A percentile compares a stretch with the other conserved stretches of the same genome.
Evolutionary conservation across 2,113 vertebrate species (phyloP).

Genomic region (Eolophus roseicapilla): DNA sequence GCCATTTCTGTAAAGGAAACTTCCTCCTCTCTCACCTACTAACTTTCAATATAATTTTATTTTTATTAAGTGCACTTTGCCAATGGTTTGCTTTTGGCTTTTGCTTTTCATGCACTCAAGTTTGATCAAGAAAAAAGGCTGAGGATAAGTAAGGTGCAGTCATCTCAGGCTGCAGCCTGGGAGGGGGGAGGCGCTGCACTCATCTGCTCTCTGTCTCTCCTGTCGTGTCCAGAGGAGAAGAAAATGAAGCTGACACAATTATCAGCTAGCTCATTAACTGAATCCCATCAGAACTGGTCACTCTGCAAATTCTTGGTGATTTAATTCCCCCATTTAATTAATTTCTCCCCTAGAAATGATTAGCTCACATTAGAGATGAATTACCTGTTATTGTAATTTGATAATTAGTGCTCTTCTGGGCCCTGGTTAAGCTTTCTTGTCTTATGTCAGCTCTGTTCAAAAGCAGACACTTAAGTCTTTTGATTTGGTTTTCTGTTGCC

Average conservation of each 20-base stretch:
- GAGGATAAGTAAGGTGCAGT: not conserved
- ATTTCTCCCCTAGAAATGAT: not conserved
- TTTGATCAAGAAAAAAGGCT: not conserved
- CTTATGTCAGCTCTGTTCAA: not conserved
- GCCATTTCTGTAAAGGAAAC: not conserved
- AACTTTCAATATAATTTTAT: not conserved
- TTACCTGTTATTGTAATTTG: conserved; percentile 14
- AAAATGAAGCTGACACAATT: not conserved
- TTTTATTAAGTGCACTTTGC: not conserved
- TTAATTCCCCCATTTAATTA: conserved; percentile 36
- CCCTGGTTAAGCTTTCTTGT: not conserved
- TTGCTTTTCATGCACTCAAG: not conserved
- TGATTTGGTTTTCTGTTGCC: not conserved
- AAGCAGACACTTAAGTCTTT: not conserved
- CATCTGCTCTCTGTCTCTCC: not conserved
- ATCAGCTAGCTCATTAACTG: not conserved
- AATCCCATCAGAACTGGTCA: conserved; percentile 27
- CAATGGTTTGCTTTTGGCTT: not conserved
- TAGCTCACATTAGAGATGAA: conserved; percentile 21
- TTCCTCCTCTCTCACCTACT: not conserved
- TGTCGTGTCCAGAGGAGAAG: not conserved
- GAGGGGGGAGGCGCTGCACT: not conserved
- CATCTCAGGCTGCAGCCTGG: not conserved
- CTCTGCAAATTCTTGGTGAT: not conserved
- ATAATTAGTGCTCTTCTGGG: not conserved